These are phyloP conservation scores for Physella acuta DNA, from an alignment of 1,140 invertebrate species.

Conservation along the genomic window DNA sequence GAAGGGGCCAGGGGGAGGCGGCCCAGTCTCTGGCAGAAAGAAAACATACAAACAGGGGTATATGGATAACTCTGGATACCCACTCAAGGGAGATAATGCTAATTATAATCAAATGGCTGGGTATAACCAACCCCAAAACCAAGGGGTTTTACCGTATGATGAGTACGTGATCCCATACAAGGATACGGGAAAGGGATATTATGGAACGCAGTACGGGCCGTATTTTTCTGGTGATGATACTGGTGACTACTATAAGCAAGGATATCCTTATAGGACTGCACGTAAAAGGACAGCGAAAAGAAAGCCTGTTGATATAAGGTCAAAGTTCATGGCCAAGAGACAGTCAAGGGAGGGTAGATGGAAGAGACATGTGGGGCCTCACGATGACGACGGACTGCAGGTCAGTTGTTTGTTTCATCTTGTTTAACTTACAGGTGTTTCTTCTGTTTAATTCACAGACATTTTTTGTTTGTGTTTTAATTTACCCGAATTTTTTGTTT, in stretches of 20 bases:
- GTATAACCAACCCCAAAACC: not conserved
- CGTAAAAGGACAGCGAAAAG: not conserved
- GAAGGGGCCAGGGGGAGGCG: slow-evolving; percentile 5
- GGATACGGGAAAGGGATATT: not conserved
- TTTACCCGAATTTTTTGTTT: no score
- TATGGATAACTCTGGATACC: not conserved
- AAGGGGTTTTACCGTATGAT: not conserved
- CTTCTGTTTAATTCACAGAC: no score
- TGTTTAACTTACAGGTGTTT: no score
- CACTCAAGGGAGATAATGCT: not conserved
- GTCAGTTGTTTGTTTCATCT: slow-evolving; percentile 2
- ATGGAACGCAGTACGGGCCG: slow-evolving; percentile 5
- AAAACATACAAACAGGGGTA: not conserved
- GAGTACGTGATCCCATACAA: slow-evolving; percentile 8
- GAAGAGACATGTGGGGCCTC: slow-evolving; percentile 62
- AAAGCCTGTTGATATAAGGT: not conserved
- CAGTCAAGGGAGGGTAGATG: no score
- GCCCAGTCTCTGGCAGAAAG: not conserved
- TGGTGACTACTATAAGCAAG: not conserved
- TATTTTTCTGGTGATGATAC: slow-evolving; percentile 11
- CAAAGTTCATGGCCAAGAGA: not conserved
- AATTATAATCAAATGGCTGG: not conserved
- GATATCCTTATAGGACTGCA: not conserved
- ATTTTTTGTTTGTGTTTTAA: no score
- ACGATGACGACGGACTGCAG: slow-evolving; percentile 60